Evolutionary conservation across 2,797 vertebrate species (phyloP).

Genomic region (Microcaecilia unicolor): DNA sequence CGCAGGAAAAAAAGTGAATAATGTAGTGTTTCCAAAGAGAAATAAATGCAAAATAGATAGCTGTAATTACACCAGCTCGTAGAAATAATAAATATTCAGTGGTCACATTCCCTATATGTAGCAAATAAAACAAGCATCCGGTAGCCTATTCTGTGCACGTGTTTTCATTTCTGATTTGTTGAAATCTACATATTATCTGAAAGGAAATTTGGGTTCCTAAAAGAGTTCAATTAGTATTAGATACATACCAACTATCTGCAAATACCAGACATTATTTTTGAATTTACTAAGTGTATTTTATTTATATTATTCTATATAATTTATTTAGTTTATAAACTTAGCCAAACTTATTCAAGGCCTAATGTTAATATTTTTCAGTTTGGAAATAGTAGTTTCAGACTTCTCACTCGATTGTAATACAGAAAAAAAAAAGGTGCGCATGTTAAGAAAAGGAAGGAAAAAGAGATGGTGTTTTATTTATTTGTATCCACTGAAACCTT

Average conservation of each 20-base stretch:
- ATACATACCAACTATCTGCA: no score
- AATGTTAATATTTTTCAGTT: no score
- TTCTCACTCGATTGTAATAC: no score
- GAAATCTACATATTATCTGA: slow-evolving; percentile 25
- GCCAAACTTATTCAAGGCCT: no score
- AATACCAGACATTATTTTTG: no score
- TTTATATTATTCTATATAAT: no score
- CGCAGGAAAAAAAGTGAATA: slow-evolving; percentile 58
- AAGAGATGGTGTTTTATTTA: background rate
- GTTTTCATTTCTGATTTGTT: slow-evolving; percentile 27
- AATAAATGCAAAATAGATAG: slow-evolving; percentile 61
- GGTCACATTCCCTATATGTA: slow-evolving; percentile 42
- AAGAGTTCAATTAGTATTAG: slow-evolving; percentile 23
- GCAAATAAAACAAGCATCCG: slow-evolving; percentile 31
- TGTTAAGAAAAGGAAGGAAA: background rate
- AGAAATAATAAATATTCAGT: slow-evolving; percentile 50
- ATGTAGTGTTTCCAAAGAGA: slow-evolving; percentile 59
- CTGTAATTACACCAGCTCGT: slow-evolving; percentile 52
- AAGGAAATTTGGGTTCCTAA: slow-evolving; percentile 24
- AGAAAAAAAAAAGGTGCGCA: background rate
- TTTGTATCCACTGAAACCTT: background rate
- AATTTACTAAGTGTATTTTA: no score
- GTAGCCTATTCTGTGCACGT: slow-evolving; percentile 24
- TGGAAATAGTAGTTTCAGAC: no score
- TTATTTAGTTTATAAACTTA: no score